Evolutionary conservation across 2,113 vertebrate genomes (phyloP), one percentile per base, ranked within the genome.

Genomic region (Halichoerus grypus): DNA sequence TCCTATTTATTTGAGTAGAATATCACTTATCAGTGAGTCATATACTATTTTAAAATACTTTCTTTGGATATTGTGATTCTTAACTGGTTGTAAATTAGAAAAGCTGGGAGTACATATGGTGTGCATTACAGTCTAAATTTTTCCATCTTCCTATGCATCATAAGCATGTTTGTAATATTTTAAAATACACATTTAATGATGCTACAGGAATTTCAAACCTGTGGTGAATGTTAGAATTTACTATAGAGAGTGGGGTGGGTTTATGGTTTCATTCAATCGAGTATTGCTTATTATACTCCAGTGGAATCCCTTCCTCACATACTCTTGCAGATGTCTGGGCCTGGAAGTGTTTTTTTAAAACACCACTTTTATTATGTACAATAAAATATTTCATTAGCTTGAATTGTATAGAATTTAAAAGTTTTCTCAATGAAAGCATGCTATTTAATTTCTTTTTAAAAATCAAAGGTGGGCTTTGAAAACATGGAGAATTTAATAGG

Each of bases 1-100:
- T 99, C 92, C 98, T 99, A 99, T 99, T 99, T 99, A 99, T 98
- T 98, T 98, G 98, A 98, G 97, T 99, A 98, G 97, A 98, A 98
- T 84, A 97, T 98, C 97, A 97, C 85, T 98, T 98, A 95, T 91
- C 97, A 97, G 85, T 97, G 96, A 65, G 95, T 97, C 96, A 88
- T 98, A 59, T 89, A 77, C 94, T 95, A 97, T 98, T 98, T 97
- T 91, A 18, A 98, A 97, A 97, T 88, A 94, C 36, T 95, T 92
- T 88, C 42, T 97, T 97, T 97, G 94, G 83, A 89, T 97, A 46
- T 89, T 98, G 94, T 98, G 92, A 97, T 94, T 90, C 88, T 10
- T 94, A 93, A 97, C 46, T 97, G 80, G 92, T 97, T 98, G 69
- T 97, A 97, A 97, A 94, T 95, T 94, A 96, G 88, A 94, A 95